Evolutionary conservation across 2,797 vertebrate species (phyloP), one percentile per base, ranked within the genome.

Genomic region (Molossus alvarezi): DNA sequence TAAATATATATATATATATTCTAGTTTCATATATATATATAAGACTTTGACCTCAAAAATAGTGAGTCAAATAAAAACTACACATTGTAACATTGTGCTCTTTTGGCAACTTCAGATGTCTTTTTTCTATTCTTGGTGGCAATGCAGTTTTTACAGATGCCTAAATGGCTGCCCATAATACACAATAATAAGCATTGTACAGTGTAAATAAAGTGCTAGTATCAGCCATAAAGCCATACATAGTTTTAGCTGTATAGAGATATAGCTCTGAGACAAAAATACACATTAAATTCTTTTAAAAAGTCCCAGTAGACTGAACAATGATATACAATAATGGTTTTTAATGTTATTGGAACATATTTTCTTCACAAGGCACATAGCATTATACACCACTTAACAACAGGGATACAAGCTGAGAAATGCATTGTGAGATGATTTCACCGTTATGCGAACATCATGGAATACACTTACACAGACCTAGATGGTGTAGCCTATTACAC

Each of bases 281-380:
- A 81, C 37, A 92, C 62, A 85, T 82, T 95, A 90, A 86, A 82
- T 90, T 94, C 57, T 95, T 96, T 69, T 0, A 85, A 76, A 92
- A 90, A 79, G 60, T 25, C 13, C 20, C 72, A 83, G 62, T 53
- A 57, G 41, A 29, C 27, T 93, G 33, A 88, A 92, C 67, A 91
- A 75, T 93, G 27, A 69, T 88, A 64, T 83, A 58, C 17, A 87
- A 27, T 95, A 57, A 75, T 72, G 67, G 20, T 85, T 86, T 76
- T 85, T 88, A 81, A 92, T 27, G 13, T 48, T 84, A 88, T 87
- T 45, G 67, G 72, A 92, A 81, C n/a, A 73, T 77, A 90, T 84
- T 73, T 25, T 71, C 53, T 91, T 64, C 20, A 71, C 37, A 62
- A 91, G 57, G 41, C 72, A 73, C 73, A 45, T n/a, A 20, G 25